Base-by-base conservation (phyloP, 1,140 invertebrate genomes). In the Drosophila willistoni region DNA sequence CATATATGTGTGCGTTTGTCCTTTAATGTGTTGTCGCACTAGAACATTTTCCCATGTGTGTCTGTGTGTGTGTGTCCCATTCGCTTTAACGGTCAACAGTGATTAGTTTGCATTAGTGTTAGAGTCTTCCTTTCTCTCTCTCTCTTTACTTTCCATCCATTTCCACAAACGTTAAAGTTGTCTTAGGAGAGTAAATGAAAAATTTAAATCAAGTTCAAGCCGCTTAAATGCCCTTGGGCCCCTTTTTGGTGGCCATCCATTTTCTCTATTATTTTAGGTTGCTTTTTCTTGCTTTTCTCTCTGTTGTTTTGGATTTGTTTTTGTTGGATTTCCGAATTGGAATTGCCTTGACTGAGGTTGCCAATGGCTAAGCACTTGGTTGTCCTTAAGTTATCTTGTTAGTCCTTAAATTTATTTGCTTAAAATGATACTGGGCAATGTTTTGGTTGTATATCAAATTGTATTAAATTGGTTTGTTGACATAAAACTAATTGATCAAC, bases 61-160 rank as follows among this genome's bases (percentile, higher is more conserved):
- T 17, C 5, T 51, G 12, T 56, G 33, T 42, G 71, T 68, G 57
- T 83, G 64, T 69, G 34, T 69, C 76, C 71, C 56, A 72, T 86
- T 78, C 66, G 51, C 29, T 74, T 71, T 79, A 68, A 67, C 63
- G 79, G 79, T 73, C 84, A 73, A 73, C 83, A 77, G 83, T 77
- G 83, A 86, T 86, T 86, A 86, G 84, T 86, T 79, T 73, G 83
- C 68, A 68, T 86, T 83, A 80, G 79, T 77, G 44, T 62, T 61
- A 42, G 73, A 25, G 44, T 68, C 33, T 22, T 29, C 22, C 33
- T 33, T 22, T 29, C 3, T 51, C 6, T 7, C 3, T 29, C 0
- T 17, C 44, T 14, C 5, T 17, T 7, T 13, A 12, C 41, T 19
- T 14, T 62, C 17, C 9, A 22, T 10, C 44, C 1, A 19, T 34